Evolutionary conservation across 1,140 invertebrate species (phyloP), one percentile per base, ranked within the genome.

Genomic region (Trichonephila inaurata): DNA sequence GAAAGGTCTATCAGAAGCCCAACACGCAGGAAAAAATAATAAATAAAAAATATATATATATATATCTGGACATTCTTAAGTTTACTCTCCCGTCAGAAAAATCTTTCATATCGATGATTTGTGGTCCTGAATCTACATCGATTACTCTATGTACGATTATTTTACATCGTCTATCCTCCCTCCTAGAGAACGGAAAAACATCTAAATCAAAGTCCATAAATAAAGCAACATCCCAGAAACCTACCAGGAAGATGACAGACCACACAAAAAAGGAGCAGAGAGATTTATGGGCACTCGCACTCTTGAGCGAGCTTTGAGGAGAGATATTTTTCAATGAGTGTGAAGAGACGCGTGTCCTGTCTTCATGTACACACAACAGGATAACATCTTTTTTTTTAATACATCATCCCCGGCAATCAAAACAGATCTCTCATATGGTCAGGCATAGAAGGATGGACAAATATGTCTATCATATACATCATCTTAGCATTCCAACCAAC

Each of bases 101-200:
- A 92, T 66, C 90, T 92, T 85, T 92, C 90, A 92, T 92, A 92
- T 92, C 90, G 90, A 92, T 92, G 90, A 92, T 92, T 92, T 92
- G 90, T 92, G 62, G 90, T 77, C 81, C 64, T n/a, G 77, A 61
- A 92, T 92, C 77, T 92, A 92, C 90, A 92, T 92, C 90, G 90
- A 92, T 92, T 92, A 92, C 90, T 83, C 81, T 58, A 24, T 60
- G 72, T 85, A 81, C 77, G 90, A 92, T 92, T 92, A 92, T 83
- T 92, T 92, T 92, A 92, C 90, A 85, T 92, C 90, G 62, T 21
- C 64, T 61, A 21, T 81, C 44, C 58, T 81, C 19, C 89, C 81
- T 24, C 33, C 3, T 14, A 18, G 40, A 18, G 72, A 33, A 61
- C 16, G 33, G 66, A 82, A 91, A 82, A 92, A 92, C 72, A 85